Evolutionary conservation across 2,888 invertebrate genomes (phyloP).

Genomic region (Himalopsyche tibetana): DNA sequence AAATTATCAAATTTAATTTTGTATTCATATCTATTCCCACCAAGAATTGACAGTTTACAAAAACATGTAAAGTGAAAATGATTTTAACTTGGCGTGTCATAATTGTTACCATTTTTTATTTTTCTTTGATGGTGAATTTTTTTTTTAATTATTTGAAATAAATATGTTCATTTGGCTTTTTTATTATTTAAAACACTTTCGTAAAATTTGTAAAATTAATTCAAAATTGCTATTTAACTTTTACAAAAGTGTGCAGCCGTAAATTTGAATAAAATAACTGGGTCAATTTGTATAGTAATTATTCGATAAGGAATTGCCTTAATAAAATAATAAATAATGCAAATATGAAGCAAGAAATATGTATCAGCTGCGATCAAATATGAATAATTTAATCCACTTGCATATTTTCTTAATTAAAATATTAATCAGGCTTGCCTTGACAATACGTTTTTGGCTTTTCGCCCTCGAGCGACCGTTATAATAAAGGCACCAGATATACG

Average conservation of each 20-base stretch:
- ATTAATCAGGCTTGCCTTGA: slow-evolving; percentile 49
- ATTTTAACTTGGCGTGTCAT: too few relatives aligned
- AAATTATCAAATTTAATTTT: too few relatives aligned
- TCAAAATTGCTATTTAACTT: too few relatives aligned
- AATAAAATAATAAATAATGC: slow-evolving; percentile 23
- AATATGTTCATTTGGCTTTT: too few relatives aligned
- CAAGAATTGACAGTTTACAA: too few relatives aligned
- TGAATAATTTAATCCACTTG: slow-evolving; percentile 57
- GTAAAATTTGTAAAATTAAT: too few relatives aligned
- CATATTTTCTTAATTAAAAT: slow-evolving; percentile 61
- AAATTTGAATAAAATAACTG: not conserved
- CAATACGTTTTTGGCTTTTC: slow-evolving; percentile 31
- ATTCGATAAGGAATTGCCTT: slow-evolving; percentile 19
- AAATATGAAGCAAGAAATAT: slow-evolving; percentile 17
- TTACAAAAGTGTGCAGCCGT: not conserved
- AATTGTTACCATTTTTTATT: too few relatives aligned
- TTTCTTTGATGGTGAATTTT: too few relatives aligned
- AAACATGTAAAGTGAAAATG: too few relatives aligned
- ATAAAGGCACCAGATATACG: slow-evolving; percentile 30
- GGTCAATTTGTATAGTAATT: slow-evolving; percentile 23
- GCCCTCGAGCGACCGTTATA: not conserved
- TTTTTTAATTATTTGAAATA: too few relatives aligned
- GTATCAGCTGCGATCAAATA: slow-evolving; percentile 52
- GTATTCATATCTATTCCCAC: too few relatives aligned
- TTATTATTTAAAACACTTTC: too few relatives aligned